phyloP scores from a whole-genome alignment of 2,113 vertebrate species.

The Poecilia latipinna region DNA sequence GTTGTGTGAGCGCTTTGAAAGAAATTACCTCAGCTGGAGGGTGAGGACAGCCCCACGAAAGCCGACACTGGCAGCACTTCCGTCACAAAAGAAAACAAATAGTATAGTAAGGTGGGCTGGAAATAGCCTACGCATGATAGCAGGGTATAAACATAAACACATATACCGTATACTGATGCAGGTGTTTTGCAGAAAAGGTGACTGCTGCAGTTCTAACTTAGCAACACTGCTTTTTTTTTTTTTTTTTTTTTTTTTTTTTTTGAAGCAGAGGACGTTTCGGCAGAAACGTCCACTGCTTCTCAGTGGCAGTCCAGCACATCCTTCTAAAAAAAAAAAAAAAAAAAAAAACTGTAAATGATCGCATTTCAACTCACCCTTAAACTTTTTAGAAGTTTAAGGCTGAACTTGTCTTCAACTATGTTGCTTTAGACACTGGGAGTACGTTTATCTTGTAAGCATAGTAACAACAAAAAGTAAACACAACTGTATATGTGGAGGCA shows the following conservation, averaged over 20 bases:
- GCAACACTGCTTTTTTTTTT: neutral
- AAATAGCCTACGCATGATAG: slow-evolving; percentile 34
- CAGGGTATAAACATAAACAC: slow-evolving; percentile 1
- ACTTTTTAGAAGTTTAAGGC: neutral
- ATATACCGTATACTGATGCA: slow-evolving; percentile 26
- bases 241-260: too few relatives aligned
- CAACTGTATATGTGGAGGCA: slow-evolving; percentile 5
- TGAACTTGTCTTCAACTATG: slow-evolving; percentile 12
- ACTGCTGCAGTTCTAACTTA: slow-evolving; percentile 14
- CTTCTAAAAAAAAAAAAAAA: neutral
- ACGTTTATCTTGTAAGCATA: slow-evolving; percentile 21
- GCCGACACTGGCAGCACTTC: slow-evolving; percentile 49
- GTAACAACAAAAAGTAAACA: slow-evolving; percentile 18
- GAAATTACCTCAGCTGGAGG: slow-evolving; percentile 50
- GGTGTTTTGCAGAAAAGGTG: slow-evolving; percentile 27
- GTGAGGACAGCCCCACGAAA: slow-evolving; percentile 37
- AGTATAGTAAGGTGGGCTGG: slow-evolving; percentile 35
- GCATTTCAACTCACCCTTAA: neutral
- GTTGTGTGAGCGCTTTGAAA: slow-evolving; percentile 45
- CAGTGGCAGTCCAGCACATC: neutral
- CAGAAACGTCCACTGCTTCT: slow-evolving; percentile 4
- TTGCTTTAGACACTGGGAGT: slow-evolving; percentile 8
- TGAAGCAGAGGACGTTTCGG: neutral
- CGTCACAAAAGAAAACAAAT: slow-evolving; percentile 54
- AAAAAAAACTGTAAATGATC: neutral